phyloP scores from a whole-genome alignment of 2,797 vertebrate genomes.

The Moxostoma hubbsi region DNA sequence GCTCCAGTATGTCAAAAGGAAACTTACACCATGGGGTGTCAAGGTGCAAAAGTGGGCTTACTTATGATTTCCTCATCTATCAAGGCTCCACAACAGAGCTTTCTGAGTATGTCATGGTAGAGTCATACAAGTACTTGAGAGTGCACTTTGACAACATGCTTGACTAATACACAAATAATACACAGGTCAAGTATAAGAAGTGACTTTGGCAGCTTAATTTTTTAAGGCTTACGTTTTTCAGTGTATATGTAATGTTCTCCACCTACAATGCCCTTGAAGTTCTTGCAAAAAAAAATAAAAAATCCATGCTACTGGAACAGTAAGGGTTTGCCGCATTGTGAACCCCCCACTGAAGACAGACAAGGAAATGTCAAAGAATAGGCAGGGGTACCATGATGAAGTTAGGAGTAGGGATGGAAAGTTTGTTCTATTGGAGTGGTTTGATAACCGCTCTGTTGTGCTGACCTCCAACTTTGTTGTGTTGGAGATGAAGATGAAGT shows the following conservation, averaged over 20 bases:
- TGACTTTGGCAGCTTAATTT: too few relatives aligned
- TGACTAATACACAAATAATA: neutral
- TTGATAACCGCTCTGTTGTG: neutral
- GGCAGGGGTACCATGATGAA: too few relatives aligned
- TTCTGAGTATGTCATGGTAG: neutral
- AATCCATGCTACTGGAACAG: neutral
- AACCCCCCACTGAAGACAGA: too few relatives aligned
- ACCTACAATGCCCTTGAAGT: neutral
- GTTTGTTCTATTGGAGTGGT: neutral
- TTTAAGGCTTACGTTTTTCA: too few relatives aligned
- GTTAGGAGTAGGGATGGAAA: slow-evolving; percentile 1
- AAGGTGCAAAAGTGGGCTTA: slow-evolving; percentile 33
- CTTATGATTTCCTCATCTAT: slow-evolving; percentile 33
- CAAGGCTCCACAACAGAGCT: slow-evolving; percentile 29
- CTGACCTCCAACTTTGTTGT: too few relatives aligned
- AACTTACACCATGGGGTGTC: slow-evolving; percentile 25
- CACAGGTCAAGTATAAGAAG: too few relatives aligned
- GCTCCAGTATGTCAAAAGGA: slow-evolving; percentile 29
- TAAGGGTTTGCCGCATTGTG: neutral
- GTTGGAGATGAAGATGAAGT: too few relatives aligned
- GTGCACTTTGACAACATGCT: neutral
- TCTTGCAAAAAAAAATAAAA: neutral
- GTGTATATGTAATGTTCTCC: too few relatives aligned
- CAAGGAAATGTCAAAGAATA: neutral
- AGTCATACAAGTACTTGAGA: slow-evolving; percentile 5